Evolutionary conservation across 2,888 invertebrate species (phyloP).

Genomic region (Muscina levida): DNA sequence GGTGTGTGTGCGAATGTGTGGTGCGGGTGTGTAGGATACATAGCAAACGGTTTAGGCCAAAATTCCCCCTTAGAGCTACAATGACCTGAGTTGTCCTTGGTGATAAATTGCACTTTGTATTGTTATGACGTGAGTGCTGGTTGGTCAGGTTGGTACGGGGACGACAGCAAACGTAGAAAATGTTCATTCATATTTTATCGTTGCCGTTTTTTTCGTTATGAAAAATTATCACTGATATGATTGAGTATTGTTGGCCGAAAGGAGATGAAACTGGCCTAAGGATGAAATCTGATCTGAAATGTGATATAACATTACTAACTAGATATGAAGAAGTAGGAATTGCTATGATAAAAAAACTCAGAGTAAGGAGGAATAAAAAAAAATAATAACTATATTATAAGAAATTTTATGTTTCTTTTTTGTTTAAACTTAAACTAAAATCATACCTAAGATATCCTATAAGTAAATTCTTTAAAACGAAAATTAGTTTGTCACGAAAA

Average conservation of each 20-base stretch:
- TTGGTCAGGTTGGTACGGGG: too few species aligned
- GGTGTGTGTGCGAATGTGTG: background rate
- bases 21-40: too few species aligned
- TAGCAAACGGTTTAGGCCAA: background rate
- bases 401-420: too few species aligned
- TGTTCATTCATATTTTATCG: background rate
- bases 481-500: too few species aligned
- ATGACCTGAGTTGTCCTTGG: background rate
- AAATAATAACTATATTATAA: too few species aligned
- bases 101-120: slow-evolving; percentile 15
- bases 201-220: slow-evolving; percentile 1
- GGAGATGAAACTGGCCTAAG: slow-evolving; percentile 6
- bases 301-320: slow-evolving; percentile 26
- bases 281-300: background rate
- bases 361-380: too few species aligned
- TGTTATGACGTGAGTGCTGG: too few species aligned
- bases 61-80: slow-evolving; percentile 4
- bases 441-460: too few species aligned
- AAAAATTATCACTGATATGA: slow-evolving; percentile 21
- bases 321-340: too few species aligned
- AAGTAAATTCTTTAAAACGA: too few species aligned
- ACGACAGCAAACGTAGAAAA: background rate
- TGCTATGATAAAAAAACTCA: too few species aligned
- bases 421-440: too few species aligned
- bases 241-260: slow-evolving; percentile 19